Percentiles rank a stretch among this genome's conserved stretches.
Conservation (phyloP, 2,113 vertebrate genomes). For the Nannobrachium achirus region DNA sequence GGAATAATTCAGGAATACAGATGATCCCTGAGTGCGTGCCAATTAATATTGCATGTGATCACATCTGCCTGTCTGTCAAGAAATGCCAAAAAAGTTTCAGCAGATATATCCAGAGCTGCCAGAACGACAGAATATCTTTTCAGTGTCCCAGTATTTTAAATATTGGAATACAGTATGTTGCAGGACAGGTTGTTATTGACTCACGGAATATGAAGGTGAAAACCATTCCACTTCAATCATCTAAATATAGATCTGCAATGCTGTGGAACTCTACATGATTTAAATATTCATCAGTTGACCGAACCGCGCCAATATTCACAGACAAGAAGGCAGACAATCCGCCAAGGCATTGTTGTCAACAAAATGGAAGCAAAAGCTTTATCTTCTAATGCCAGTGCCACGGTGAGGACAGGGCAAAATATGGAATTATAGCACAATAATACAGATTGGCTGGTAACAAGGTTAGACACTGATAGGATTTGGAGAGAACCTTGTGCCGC, state of each 20-base stretch:
- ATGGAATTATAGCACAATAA: constrained; percentile 84
- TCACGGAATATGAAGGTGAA: no score
- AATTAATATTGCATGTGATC: no score
- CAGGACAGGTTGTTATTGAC: no score
- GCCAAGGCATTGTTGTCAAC: constrained; percentile 65
- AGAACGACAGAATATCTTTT: neutral
- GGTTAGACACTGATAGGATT: constrained; percentile 84
- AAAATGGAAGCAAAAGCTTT: constrained; percentile 60
- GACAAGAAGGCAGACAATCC: constrained; percentile 66
- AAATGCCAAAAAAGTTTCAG: no score
- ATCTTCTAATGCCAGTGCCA: constrained; percentile 72
- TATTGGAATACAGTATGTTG: no score
- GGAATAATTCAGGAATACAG: no score
- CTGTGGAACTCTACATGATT: constrained; percentile 26
- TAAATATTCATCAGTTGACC: constrained; percentile 31
- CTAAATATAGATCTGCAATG: no score
- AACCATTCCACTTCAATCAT: no score
- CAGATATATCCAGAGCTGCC: no score
- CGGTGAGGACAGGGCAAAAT: constrained; percentile 75
- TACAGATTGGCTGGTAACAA: constrained; percentile 83
- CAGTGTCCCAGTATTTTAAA: neutral
- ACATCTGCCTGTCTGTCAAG: no score
- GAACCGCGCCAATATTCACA: constrained; percentile 60
- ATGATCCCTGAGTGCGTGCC: no score
- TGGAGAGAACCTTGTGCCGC: constrained; percentile 74